phyloP scores from a whole-genome alignment of 2,888 invertebrate species.

The Amblyjoppa proteus region DNA sequence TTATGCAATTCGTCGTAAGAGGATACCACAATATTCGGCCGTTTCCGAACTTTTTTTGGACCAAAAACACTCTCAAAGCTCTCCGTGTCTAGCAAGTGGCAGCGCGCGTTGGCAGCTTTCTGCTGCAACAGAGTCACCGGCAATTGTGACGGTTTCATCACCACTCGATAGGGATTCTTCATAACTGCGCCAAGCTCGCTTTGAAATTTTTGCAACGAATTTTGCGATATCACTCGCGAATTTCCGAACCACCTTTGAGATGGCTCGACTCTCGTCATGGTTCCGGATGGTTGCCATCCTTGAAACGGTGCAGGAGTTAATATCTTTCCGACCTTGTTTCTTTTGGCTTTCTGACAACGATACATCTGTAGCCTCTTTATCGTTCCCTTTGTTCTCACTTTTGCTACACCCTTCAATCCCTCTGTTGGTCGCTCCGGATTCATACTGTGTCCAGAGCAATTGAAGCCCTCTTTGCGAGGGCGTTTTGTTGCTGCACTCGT shows the following conservation, averaged over 20 bases:
- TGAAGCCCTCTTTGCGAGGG: constrained; percentile 94
- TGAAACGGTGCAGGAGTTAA: constrained; percentile 98
- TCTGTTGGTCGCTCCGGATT: constrained; percentile 95
- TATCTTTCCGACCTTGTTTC: constrained; percentile 96
- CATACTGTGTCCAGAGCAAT: constrained; percentile 96
- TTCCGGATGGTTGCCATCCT: constrained; percentile 94
- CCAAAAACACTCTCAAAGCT: constrained; percentile 98
- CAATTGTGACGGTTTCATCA: constrained; percentile 98
- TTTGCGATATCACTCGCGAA: constrained; percentile 97
- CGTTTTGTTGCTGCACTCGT: constrained; percentile 90
- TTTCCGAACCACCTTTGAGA: constrained; percentile 99
- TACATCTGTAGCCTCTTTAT: constrained; percentile 99
- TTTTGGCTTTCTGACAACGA: constrained; percentile 97
- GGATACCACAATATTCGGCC: constrained; percentile 91
- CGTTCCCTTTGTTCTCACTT: constrained; percentile 95
- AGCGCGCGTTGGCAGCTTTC: constrained; percentile 94
- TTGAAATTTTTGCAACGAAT: constrained; percentile 95
- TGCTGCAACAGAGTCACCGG: constrained; percentile 98
- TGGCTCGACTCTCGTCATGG: constrained; percentile 97
- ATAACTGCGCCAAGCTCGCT: constrained; percentile 97
- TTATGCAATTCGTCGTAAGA: constrained; percentile 93
- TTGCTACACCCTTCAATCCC: constrained; percentile 93
- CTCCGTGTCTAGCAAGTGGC: constrained; percentile 98
- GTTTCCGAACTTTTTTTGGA: constrained; percentile 95
- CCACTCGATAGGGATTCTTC: constrained; percentile 98